Evolutionary conservation across 2,113 vertebrate genomes (phyloP).

Genomic region (Ageneiosus marmoratus): DNA sequence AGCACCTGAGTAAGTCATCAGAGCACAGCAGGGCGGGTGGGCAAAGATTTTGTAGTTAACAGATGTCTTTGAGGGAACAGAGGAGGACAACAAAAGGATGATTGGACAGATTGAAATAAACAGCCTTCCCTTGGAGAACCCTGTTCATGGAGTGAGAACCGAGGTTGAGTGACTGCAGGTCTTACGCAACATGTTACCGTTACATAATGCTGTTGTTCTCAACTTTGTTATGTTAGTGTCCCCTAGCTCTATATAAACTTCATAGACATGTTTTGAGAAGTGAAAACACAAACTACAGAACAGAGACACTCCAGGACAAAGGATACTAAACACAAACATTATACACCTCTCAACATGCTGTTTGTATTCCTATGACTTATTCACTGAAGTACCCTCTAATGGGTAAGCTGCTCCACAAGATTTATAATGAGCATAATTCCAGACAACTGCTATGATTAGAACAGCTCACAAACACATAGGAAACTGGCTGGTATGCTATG

Average conservation of each 20-base stretch:
- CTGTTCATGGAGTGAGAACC: not conserved
- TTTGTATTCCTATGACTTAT: not conserved
- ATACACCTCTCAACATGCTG: not conserved
- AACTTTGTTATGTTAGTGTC: not conserved
- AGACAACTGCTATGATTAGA: slow-evolving; percentile 30
- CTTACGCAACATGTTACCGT: not conserved
- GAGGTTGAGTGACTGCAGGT: not conserved
- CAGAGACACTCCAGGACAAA: not conserved
- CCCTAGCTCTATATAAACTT: not conserved
- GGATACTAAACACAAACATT: not conserved
- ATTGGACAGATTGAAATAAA: slow-evolving; percentile 31
- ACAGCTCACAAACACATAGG: not conserved
- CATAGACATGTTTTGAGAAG: not conserved
- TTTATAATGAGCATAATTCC: slow-evolving; percentile 26
- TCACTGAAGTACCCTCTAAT: not conserved
- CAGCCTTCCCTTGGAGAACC: not conserved
- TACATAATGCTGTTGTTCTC: not conserved
- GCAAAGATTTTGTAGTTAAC: slow-evolving; percentile 57
- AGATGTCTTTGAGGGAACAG: slow-evolving; percentile 22
- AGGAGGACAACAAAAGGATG: slow-evolving; percentile 19
- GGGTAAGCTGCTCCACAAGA: not conserved
- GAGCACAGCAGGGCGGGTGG: slow-evolving; percentile 69
- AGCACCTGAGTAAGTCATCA: slow-evolving; percentile 64
- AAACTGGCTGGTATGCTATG: not conserved
- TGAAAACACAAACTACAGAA: not conserved